These are phyloP conservation scores for Serranus cabrilla DNA, from an alignment of 2,797 vertebrate genomes.

Conservation along the genomic window DNA sequence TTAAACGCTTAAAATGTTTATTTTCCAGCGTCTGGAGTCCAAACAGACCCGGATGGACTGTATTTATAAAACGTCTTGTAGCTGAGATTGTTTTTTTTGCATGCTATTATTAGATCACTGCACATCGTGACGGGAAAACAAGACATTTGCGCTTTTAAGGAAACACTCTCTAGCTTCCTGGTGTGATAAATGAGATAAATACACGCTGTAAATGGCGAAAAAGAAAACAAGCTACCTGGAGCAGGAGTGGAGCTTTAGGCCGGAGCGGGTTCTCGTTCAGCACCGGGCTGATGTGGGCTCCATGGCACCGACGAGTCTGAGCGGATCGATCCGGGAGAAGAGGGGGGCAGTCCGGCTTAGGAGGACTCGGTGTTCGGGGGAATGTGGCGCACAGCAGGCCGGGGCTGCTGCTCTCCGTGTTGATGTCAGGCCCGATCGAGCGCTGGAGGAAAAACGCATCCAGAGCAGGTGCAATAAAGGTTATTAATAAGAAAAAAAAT, in stretches of 20 bases:
- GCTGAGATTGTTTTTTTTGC: not conserved
- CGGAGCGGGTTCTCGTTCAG: conserved; percentile 57
- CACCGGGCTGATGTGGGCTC: conserved; percentile 66
- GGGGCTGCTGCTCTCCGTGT: conserved; percentile 18
- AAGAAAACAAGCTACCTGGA: conserved; percentile 39
- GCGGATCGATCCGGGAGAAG: conserved; percentile 14
- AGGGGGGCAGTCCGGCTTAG: no score
- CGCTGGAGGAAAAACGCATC: conserved; percentile 16
- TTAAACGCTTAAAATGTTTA: no score
- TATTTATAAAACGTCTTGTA: not conserved
- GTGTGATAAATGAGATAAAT: not conserved
- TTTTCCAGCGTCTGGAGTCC: not conserved
- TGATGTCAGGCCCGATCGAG: conserved; percentile 49
- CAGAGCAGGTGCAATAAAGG: conserved; percentile 50
- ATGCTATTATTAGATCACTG: conserved; percentile 12
- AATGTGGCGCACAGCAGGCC: conserved; percentile 23
- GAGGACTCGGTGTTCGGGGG: no score
- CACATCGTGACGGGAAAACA: not conserved
- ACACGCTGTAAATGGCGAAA: no score
- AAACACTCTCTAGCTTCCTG: not conserved
- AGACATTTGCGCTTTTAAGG: not conserved
- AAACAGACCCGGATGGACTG: not conserved
- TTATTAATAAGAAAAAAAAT: not conserved
- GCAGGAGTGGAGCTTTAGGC: conserved; percentile 34
- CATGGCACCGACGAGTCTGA: conserved; percentile 69